Conservation (phyloP, 2,888 invertebrate genomes). For the Zygaena filipendulae region DNA sequence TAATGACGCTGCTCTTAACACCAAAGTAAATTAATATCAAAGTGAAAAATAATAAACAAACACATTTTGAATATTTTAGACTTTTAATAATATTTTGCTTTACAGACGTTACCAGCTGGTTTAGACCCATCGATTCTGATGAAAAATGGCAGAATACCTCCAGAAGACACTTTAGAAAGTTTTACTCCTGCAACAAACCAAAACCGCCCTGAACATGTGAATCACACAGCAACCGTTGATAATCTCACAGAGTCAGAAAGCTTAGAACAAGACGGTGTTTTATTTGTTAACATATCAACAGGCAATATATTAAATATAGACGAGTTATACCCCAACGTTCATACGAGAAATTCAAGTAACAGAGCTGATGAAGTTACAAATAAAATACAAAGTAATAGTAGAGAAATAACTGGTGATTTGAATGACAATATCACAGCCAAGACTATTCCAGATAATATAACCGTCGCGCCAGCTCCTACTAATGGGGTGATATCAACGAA, state of each 20-base stretch:
- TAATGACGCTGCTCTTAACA: slow-evolving; percentile 51
- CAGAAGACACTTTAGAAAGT: slow-evolving; percentile 40
- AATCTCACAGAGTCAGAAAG: slow-evolving; percentile 59
- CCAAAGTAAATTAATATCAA: slow-evolving; percentile 34
- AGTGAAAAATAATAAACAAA: slow-evolving; percentile 5
- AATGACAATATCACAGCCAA: slow-evolving; percentile 53
- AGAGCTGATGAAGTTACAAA: slow-evolving; percentile 60
- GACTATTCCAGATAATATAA: slow-evolving; percentile 51
- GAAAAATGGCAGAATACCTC: slow-evolving; percentile 52
- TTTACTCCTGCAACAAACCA: slow-evolving; percentile 26
- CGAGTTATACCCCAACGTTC: slow-evolving; percentile 49
- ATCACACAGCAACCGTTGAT: slow-evolving; percentile 38
- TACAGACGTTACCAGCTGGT: slow-evolving; percentile 47
- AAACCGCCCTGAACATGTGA: slow-evolving; percentile 29
- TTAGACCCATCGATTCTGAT: slow-evolving; percentile 47
- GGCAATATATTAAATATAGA: slow-evolving; percentile 57
- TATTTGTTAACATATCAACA: slow-evolving; percentile 55
- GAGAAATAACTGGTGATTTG: slow-evolving; percentile 62
- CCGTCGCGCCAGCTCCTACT: slow-evolving; percentile 55
- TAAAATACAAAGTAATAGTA: slow-evolving; percentile 65
- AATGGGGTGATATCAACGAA: slow-evolving; percentile 49
- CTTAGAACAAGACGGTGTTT: slow-evolving; percentile 59
- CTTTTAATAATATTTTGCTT: slow-evolving; percentile 14
- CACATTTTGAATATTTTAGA: slow-evolving; percentile 1
- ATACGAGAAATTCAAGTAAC: slow-evolving; percentile 42